phyloP scores from a whole-genome alignment of 2,113 vertebrate genomes.

The Candoia aspera region DNA sequence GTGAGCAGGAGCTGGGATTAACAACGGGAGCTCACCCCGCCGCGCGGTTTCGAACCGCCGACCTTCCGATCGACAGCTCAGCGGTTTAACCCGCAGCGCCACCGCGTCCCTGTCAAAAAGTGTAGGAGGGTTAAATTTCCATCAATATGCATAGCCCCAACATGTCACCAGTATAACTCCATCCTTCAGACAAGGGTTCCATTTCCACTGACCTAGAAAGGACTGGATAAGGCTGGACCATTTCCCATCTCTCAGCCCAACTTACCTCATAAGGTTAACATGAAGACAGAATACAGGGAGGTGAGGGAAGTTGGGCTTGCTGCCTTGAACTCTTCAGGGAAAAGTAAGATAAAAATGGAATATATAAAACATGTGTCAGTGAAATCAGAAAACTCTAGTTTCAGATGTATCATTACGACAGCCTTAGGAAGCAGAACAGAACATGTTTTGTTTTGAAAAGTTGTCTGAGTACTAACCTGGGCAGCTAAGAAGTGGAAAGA shows the following conservation, averaged over 20 bases:
- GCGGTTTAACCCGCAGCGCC: too few relatives aligned
- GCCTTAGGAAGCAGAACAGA: background rate
- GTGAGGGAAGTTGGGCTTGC: background rate
- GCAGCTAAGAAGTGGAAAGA: background rate
- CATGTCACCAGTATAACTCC: background rate
- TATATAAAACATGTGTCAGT: background rate
- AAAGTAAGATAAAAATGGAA: background rate
- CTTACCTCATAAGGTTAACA: background rate
- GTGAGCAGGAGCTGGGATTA: too few relatives aligned
- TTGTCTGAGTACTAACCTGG: constrained; percentile 4
- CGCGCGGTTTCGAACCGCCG: too few relatives aligned
- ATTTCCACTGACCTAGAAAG: background rate
- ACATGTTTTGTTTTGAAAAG: background rate
- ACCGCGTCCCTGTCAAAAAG: background rate
- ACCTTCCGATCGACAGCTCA: too few relatives aligned
- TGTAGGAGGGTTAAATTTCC: background rate
- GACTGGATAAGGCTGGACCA: background rate
- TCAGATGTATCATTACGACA: background rate
- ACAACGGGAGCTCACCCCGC: too few relatives aligned
- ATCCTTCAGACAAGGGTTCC: background rate
- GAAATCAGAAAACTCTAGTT: background rate
- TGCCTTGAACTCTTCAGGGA: background rate
- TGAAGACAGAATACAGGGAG: background rate
- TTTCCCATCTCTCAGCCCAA: background rate
- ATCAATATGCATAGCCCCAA: background rate